Evolutionary conservation across 2,797 vertebrate species (phyloP).

Genomic region (Anguilla megastoma): DNA sequence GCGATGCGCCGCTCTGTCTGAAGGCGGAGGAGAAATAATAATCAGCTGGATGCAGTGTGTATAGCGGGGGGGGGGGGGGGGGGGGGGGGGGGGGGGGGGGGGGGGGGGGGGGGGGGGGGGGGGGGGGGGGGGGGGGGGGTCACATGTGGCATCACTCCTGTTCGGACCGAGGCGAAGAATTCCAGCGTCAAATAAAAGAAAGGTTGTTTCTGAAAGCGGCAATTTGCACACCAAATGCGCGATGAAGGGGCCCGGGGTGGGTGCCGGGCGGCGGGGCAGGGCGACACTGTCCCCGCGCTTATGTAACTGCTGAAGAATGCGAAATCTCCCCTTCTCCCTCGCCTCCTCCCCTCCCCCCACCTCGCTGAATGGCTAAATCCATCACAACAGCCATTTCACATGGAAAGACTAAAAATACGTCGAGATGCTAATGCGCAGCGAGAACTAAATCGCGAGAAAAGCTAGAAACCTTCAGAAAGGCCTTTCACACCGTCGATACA

Average conservation of each 20-base stretch:
- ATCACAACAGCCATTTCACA: conserved; percentile 8
- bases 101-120: no score
- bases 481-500: conserved; percentile 2
- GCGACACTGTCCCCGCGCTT: neutral
- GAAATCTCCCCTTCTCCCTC: conserved; percentile 1
- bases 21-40: neutral
- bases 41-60: neutral
- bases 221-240: conserved; percentile 7
- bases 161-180: neutral
- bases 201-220: conserved; percentile 1
- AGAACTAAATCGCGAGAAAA: neutral
- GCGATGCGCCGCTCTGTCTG: neutral
- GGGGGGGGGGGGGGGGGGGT: neutral
- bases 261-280: neutral
- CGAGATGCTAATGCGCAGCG: neutral
- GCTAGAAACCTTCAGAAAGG: neutral
- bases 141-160: neutral
- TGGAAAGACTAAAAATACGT: conserved; percentile 6
- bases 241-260: neutral
- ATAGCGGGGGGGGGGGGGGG: neutral
- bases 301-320: conserved; percentile 20
- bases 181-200: neutral
- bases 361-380: conserved; percentile 5
- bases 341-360: neutral
- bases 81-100: no score